A percentile compares a stretch with the other conserved stretches of the same genome.
Conservation (phyloP, 2,888 invertebrate genomes). For the Cosmopolites sordidus region DNA sequence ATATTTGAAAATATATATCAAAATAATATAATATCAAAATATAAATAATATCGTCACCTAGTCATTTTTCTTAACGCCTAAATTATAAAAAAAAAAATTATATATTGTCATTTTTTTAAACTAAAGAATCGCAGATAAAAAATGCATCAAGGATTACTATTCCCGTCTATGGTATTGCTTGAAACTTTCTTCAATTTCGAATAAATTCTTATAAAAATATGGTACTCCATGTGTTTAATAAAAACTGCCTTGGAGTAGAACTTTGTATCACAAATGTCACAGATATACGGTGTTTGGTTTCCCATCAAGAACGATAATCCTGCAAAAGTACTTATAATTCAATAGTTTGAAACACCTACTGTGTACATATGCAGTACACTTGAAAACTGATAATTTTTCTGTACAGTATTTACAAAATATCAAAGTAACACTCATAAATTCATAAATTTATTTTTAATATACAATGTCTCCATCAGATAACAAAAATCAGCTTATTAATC, state of each 20-base stretch:
- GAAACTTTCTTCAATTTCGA: slow-evolving; percentile 24
- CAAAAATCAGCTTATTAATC: too few relatives aligned
- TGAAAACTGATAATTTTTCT: not conserved
- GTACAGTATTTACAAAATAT: slow-evolving; percentile 9
- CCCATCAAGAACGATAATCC: slow-evolving; percentile 16
- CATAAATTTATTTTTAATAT: too few relatives aligned
- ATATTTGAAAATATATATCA: too few relatives aligned
- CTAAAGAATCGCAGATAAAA: too few relatives aligned
- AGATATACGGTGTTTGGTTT: slow-evolving; percentile 16
- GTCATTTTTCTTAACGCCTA: too few relatives aligned
- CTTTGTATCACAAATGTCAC: slow-evolving; percentile 26
- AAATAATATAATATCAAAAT: too few relatives aligned
- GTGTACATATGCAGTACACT: too few relatives aligned
- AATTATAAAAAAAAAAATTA: too few relatives aligned
- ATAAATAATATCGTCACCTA: too few relatives aligned
- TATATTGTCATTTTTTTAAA: too few relatives aligned
- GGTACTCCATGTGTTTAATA: slow-evolving; percentile 27
- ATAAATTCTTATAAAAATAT: slow-evolving; percentile 26
- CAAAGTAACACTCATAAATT: not conserved
- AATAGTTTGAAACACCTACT: too few relatives aligned
- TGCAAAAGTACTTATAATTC: slow-evolving; percentile 4
- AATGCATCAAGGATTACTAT: not conserved
- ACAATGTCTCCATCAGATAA: too few relatives aligned
- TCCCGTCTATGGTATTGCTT: slow-evolving; percentile 1
- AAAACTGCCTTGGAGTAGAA: slow-evolving; percentile 22